phyloP scores from a whole-genome alignment of 2,888 invertebrate genomes.

The Lamproptera curius region DNA sequence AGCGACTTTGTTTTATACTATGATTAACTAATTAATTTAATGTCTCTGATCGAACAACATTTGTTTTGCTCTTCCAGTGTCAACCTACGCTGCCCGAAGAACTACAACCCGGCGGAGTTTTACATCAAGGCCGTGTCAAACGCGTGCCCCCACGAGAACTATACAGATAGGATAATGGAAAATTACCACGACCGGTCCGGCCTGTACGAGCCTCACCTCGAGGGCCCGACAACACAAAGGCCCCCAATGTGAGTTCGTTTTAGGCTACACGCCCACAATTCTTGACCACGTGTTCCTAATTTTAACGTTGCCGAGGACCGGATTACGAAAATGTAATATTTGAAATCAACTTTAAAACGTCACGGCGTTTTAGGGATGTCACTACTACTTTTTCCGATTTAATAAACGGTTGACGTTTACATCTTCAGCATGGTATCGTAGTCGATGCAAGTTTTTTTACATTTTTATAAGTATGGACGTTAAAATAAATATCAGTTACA shows the following conservation, averaged over 20 bases:
- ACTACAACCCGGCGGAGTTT: conserved; percentile 92
- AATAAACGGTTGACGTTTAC: too few relatives aligned
- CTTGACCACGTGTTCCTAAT: not conserved
- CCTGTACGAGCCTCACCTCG: conserved; percentile 27
- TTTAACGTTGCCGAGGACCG: not conserved
- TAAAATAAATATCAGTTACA: too few relatives aligned
- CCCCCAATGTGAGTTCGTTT: conserved; percentile 36
- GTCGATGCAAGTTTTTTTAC: too few relatives aligned
- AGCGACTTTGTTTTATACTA: too few relatives aligned
- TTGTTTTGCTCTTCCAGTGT: too few relatives aligned
- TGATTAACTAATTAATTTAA: too few relatives aligned
- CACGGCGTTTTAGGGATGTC: not conserved
- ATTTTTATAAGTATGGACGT: too few relatives aligned
- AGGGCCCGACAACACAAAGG: conserved; percentile 19
- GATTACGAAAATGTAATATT: not conserved
- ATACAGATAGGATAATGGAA: conserved; percentile 34
- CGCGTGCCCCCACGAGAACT: conserved; percentile 1
- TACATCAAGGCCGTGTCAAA: conserved; percentile 79
- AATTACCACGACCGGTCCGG: conserved; percentile 32
- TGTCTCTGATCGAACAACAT: too few relatives aligned
- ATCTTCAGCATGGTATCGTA: too few relatives aligned
- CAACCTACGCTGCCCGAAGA: conserved; percentile 81
- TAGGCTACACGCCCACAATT: conserved; percentile 15
- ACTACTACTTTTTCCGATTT: not conserved
- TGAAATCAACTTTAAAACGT: too few relatives aligned